Evolutionary conservation across 2,888 invertebrate genomes (phyloP), one percentile per base, ranked within the genome.

Genomic region (Lomographa bimaculata): DNA sequence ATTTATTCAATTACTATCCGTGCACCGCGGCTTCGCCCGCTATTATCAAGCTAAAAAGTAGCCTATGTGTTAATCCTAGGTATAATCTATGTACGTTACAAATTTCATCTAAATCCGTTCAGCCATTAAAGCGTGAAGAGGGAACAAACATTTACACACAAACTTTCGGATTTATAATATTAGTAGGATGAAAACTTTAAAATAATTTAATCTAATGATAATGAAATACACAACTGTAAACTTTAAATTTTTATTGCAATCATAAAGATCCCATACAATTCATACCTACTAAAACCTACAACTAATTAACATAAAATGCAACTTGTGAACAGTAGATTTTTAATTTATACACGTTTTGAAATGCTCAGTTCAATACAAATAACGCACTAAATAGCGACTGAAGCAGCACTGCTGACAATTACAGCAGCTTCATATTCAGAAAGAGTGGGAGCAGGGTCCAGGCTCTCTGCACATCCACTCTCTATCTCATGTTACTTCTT

Each of bases 401-500:
- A 84, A 82, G 79, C 62, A 65, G 77, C 72, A 20, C 82, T 79
- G 73, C 79, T 77, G 50, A 83, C 71, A 38, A 86, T 63, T 44
- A 82, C 71, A 70, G 71, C 76, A 60, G 77, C 60, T 64, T 86
- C 83, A 64, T 75, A 71, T 49, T 75, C 71, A 61, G 75, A 70
- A 64, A 79, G 84, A 82, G 82, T 73, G 76, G 79, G 61, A 50
- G 58, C 77, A 47, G 72, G 68, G 71, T 76, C 68, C 66, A 64
- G 63, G 58, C 61, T 53, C 43, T 71, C 71, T 60, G 72, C 69
- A 53, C 73, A 75, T 80, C 74, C 86, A 73, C 80, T 79, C 83
- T 71, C 54, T 20, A 46, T 73, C 70, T 69, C 66, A 76, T 89
- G 85, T 91, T 92, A 94, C 90, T 93, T 92, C 93, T 96, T 96